Conservation (phyloP, 1,140 invertebrate genomes). For the Lepidurus apus region DNA sequence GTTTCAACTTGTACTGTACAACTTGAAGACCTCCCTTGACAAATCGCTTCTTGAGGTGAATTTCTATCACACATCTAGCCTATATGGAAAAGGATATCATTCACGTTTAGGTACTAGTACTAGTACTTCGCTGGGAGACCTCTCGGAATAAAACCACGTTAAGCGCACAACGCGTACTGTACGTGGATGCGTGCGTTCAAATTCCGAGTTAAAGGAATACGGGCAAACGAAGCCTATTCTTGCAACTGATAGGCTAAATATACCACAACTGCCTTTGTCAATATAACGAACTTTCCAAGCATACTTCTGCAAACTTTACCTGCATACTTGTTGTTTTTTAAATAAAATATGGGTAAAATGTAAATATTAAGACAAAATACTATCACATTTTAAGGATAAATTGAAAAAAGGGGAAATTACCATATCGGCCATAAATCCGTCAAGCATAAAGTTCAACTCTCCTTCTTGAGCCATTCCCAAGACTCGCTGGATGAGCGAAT, state of each 20-base stretch:
- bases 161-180: background rate
- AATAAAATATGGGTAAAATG: background rate
- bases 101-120: too few species aligned
- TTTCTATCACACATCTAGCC: too few species aligned
- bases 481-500: conserved; percentile 24
- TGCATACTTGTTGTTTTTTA: background rate
- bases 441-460: conserved; percentile 23
- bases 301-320: background rate
- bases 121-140: too few species aligned
- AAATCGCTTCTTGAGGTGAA: too few species aligned
- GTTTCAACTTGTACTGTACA: too few species aligned
- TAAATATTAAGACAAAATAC: background rate
- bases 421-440: conserved; percentile 28
- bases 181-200: too few species aligned
- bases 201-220: too few species aligned
- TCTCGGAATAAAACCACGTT: background rate
- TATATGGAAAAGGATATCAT: too few species aligned
- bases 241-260: background rate
- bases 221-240: too few species aligned
- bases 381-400: background rate
- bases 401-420: background rate
- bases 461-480: conserved; percentile 22
- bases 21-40: too few species aligned
- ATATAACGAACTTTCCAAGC: background rate
- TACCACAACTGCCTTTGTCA: background rate